Percentiles rank a stretch among this genome's conserved stretches.
phyloP scores from a whole-genome alignment of 2,888 invertebrate genomes.

The Chrysodeixis includens region DNA sequence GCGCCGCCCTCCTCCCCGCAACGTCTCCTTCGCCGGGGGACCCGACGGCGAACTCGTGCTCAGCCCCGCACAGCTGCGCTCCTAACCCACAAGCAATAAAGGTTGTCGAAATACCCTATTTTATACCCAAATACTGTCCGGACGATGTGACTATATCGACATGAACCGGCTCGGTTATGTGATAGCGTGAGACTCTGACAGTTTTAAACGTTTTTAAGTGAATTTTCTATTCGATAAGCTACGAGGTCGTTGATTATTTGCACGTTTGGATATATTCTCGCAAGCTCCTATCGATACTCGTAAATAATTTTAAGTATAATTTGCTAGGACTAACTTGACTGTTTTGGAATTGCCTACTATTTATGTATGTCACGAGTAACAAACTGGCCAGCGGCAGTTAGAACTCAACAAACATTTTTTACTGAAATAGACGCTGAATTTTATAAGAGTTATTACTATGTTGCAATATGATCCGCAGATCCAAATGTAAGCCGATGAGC shows the following conservation, averaged over 20 bases:
- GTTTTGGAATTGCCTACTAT: slow-evolving; percentile 54
- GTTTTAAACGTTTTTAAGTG: slow-evolving; percentile 70
- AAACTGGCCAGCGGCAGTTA: slow-evolving; percentile 24
- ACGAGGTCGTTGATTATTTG: slow-evolving; percentile 78
- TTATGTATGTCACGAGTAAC: slow-evolving; percentile 53
- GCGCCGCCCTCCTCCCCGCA: slow-evolving; percentile 79
- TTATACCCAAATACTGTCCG: slow-evolving; percentile 60
- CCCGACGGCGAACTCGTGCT: slow-evolving; percentile 90
- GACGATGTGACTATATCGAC: slow-evolving; percentile 73
- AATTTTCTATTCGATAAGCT: slow-evolving; percentile 74
- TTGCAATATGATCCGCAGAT: background rate
- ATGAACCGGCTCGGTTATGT: slow-evolving; percentile 68
- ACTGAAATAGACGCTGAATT: background rate
- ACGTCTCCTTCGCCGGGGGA: slow-evolving; percentile 87
- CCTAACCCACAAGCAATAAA: slow-evolving; percentile 85
- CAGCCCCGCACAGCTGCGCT: slow-evolving; percentile 90
- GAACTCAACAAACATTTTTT: background rate
- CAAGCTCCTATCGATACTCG: slow-evolving; percentile 75
- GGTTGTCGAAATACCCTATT: slow-evolving; percentile 70
- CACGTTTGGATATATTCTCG: slow-evolving; percentile 83
- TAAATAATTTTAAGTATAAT: slow-evolving; percentile 71
- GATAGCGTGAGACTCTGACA: slow-evolving; percentile 72
- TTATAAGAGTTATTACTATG: slow-evolving; percentile 4
- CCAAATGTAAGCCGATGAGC: background rate
- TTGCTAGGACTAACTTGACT: slow-evolving; percentile 70